phyloP scores from a whole-genome alignment of 2,888 invertebrate genomes.

The Heterodera filipjevi region DNA sequence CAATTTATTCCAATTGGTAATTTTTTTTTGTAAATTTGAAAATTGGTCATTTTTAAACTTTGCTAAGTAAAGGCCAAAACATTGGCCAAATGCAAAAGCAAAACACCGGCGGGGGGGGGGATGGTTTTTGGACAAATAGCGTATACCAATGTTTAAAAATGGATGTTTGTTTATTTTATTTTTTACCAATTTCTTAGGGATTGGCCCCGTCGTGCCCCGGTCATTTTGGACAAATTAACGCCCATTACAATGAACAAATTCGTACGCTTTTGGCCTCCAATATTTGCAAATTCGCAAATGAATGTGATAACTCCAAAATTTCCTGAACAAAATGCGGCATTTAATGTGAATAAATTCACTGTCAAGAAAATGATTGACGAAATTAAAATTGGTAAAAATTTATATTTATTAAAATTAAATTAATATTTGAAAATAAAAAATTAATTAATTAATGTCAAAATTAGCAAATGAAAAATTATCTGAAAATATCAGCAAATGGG shows the following conservation, averaged over 20 bases:
- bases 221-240: not conserved
- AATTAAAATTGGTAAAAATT: constrained; percentile 11
- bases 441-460: no score
- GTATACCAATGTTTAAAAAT: no score
- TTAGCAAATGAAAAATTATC: not conserved
- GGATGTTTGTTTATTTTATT: no score
- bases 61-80: no score
- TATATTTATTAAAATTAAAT: not conserved
- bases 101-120: no score
- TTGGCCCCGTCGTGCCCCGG: not conserved
- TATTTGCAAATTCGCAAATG: not conserved
- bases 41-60: not conserved
- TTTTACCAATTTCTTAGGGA: no score
- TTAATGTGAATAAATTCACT: constrained; percentile 21
- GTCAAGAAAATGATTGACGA: not conserved
- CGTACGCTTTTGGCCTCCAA: not conserved
- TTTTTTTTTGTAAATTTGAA: not conserved
- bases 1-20: not conserved
- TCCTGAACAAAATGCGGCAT: constrained; percentile 18
- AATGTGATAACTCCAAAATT: constrained; percentile 19
- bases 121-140: no score
- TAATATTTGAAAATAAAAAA: not conserved
- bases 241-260: not conserved
- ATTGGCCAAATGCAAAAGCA: no score
- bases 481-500: not conserved